phyloP scores from a whole-genome alignment of 2,797 vertebrate genomes.

The Oryzias sinensis region DNA sequence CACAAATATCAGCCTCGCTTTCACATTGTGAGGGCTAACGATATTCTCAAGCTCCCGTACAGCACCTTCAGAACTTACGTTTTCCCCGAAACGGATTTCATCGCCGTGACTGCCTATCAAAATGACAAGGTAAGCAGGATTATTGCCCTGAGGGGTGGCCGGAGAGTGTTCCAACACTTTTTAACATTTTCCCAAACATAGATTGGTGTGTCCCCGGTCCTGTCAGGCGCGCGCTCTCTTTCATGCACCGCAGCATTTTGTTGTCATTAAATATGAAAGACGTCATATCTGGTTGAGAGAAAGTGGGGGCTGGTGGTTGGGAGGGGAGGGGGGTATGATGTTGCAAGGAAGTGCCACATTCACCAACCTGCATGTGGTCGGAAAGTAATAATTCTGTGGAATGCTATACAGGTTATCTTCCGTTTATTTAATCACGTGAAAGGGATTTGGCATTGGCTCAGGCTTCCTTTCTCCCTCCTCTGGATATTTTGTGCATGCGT shows the following conservation, averaged over 20 bases:
- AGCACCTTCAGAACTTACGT: conserved; percentile 98
- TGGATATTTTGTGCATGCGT: background rate
- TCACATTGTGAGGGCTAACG: conserved; percentile 96
- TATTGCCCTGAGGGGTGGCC: background rate
- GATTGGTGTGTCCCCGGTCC: background rate
- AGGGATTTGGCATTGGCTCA: conserved; percentile 65
- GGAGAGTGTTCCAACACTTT: background rate
- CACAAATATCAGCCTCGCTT: conserved; percentile 98
- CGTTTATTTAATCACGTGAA: conserved; percentile 77
- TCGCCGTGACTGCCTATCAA: conserved; percentile 98
- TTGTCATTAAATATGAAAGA: conserved; percentile 72
- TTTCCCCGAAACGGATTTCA: conserved; percentile 98
- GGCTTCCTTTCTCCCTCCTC: conserved; percentile 9
- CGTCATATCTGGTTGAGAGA: conserved; percentile 45
- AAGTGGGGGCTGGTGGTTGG: background rate
- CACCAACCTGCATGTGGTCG: conserved; percentile 31
- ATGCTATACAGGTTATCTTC: conserved; percentile 69
- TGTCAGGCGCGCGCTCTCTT: conserved; percentile 16
- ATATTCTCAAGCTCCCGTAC: conserved; percentile 96
- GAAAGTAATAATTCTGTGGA: conserved; percentile 59
- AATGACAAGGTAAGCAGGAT: conserved; percentile 91
- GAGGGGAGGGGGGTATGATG: background rate
- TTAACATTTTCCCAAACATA: background rate
- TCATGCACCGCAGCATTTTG: conserved; percentile 54
- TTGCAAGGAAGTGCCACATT: conserved; percentile 32